Evolutionary conservation across 2,797 vertebrate species (phyloP), one percentile per base, ranked within the genome.

Genomic region (Craterocephalus amniculus): DNA sequence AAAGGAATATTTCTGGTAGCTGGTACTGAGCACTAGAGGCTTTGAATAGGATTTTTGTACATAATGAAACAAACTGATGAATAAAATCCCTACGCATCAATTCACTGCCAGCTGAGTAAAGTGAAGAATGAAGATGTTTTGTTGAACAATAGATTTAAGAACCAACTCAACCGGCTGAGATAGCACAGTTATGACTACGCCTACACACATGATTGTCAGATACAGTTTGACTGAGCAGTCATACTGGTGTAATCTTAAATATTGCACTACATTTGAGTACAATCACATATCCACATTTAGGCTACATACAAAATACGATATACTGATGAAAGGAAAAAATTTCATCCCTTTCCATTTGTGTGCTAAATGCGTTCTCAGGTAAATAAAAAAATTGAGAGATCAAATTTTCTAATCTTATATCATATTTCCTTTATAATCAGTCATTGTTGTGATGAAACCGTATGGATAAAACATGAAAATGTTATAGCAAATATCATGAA

Each of bases 81-180:
- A 45, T 22, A 79, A 69, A 67, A 52, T 70, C 64, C 58, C 58
- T 34, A n/a, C 38, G 67, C 20, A n/a, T 60, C 0, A 10, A 80
- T 51, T 64, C 67, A 70, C 60, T 49, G 71, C 57, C 76, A 63
- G 55, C 77, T 55, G 67, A 72, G 38, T 67, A 36, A 60, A 24
- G 77, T 74, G 81, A 80, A 16, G 58, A 85, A 61, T 45, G 70
- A 84, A 9, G 11, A 71, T 26, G n/a, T 72, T 63, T 63, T 58
- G 54, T 31, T 49, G 60, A 62, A 43, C 16, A 43, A 2, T 16
- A 12, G 26, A 34, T 34, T 64, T 59, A 52, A 64, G 69, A 55
- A 29, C 9, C 4, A 58, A 67, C 26, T 63, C 32, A 12, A 48
- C 63, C 22, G 63, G 75, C 34, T 74, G 74, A 78, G 67, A 43